Evolutionary conservation across 2,888 invertebrate genomes (phyloP).

Genomic region (Tetramorium bicarinatum): DNA sequence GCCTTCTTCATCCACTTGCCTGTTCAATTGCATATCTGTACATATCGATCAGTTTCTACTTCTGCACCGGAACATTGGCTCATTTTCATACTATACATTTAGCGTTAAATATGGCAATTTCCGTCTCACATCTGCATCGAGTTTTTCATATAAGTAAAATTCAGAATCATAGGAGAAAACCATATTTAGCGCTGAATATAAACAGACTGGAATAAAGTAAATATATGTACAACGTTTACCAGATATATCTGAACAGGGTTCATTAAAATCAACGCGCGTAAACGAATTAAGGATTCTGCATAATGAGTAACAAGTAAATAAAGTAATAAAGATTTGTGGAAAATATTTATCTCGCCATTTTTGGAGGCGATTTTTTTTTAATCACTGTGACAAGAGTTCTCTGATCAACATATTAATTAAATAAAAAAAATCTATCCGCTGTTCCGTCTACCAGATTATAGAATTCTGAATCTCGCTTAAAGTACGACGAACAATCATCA

Average conservation of each 20-base stretch:
- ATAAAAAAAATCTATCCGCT: background rate
- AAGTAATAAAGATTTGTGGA: slow-evolving; percentile 30
- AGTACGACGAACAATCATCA: background rate
- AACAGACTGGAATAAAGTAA: slow-evolving; percentile 12
- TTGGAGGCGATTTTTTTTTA: background rate
- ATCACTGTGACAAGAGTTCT: slow-evolving; percentile 3
- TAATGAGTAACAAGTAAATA: slow-evolving; percentile 32
- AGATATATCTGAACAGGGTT: slow-evolving; percentile 20
- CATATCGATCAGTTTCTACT: slow-evolving; percentile 38
- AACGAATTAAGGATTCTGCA: slow-evolving; percentile 25
- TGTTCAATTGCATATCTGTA: slow-evolving; percentile 44
- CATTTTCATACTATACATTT: slow-evolving; percentile 13
- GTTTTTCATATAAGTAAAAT: background rate
- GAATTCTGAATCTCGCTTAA: slow-evolving; percentile 13
- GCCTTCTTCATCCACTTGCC: slow-evolving; percentile 55
- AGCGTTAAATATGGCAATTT: slow-evolving; percentile 28
- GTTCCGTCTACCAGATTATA: slow-evolving; percentile 1
- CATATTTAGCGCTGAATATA: slow-evolving; percentile 27
- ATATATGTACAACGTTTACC: slow-evolving; percentile 39
- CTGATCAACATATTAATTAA: slow-evolving; percentile 7
- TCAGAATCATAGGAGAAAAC: background rate
- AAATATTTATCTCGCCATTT: slow-evolving; percentile 27
- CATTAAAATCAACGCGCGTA: slow-evolving; percentile 25
- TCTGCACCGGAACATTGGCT: slow-evolving; percentile 30
- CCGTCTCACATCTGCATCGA: background rate